Conservation (phyloP, 23 tunicate genomes). For the Trididemnum clinides region DNA sequence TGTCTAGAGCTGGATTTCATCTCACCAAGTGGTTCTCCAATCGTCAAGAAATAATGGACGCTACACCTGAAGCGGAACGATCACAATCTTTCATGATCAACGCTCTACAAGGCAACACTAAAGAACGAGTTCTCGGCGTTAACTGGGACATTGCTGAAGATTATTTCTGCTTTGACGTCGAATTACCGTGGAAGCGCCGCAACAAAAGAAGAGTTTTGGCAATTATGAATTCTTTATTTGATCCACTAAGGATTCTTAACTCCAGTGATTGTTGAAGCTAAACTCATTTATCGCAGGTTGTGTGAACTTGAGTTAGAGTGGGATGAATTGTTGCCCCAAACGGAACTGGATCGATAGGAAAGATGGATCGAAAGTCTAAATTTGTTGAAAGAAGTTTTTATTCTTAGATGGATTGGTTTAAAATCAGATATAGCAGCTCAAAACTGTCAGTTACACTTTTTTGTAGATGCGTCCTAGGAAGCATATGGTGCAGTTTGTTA, state of each 20-base stretch:
- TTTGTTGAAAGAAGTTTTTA: neutral
- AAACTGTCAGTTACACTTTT: neutral
- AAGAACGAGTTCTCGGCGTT: constrained; percentile 46
- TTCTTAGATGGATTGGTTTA: neutral
- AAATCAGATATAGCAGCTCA: neutral
- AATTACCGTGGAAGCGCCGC: neutral
- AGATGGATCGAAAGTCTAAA: neutral
- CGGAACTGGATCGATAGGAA: neutral
- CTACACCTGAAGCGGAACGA: neutral
- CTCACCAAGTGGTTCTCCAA: constrained; percentile 3
- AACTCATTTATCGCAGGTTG: neutral
- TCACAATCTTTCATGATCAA: neutral
- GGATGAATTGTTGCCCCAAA: neutral
- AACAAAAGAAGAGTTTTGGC: constrained; percentile 21
- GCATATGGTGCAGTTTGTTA: constrained; percentile 9
- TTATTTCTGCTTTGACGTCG: neutral
- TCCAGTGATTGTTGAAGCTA: constrained; percentile 2
- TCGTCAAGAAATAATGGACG: neutral
- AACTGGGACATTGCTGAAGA: constrained; percentile 14
- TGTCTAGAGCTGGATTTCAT: neutral
- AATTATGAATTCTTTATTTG: neutral
- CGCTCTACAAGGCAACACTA: neutral
- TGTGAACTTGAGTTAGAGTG: neutral
- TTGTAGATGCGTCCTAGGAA: neutral
- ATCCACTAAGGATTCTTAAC: neutral